A percentile compares a stretch with the other conserved stretches of the same genome.
These are phyloP conservation scores for Erpornis zantholeuca DNA, from an alignment of 2,113 vertebrate genomes.

Conservation along the genomic window DNA sequence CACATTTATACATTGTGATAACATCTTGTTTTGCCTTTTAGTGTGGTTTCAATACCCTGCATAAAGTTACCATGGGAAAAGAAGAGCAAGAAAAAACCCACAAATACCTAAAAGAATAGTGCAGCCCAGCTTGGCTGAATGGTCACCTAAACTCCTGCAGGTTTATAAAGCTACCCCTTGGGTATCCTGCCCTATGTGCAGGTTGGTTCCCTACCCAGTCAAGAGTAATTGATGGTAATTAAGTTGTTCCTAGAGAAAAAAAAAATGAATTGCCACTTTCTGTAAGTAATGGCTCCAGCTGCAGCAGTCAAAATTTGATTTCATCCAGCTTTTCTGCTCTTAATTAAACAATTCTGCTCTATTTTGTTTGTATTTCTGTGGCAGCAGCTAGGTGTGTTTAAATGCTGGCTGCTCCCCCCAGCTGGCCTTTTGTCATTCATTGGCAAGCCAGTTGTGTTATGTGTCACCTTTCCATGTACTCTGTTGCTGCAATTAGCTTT, in stretches of 20 bases:
- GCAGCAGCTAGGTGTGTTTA: background rate
- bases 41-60: background rate
- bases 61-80: background rate
- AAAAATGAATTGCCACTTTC: background rate
- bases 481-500: background rate
- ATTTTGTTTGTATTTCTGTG: background rate
- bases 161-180: background rate
- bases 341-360: background rate
- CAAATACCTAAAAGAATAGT: background rate
- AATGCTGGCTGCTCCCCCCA: background rate
- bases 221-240: background rate
- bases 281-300: background rate
- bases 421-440: background rate
- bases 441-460: background rate
- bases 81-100: background rate
- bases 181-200: background rate
- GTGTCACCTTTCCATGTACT: background rate
- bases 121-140: background rate
- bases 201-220: rapidly evolving
- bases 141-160: background rate
- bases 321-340: background rate
- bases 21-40: rapidly evolving
- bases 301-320: background rate
- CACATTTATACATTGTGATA: rapidly evolving
- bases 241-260: background rate